Evolutionary conservation across 2,888 invertebrate genomes (phyloP), one percentile per base, ranked within the genome.

Genomic region (Erebia palarica): DNA sequence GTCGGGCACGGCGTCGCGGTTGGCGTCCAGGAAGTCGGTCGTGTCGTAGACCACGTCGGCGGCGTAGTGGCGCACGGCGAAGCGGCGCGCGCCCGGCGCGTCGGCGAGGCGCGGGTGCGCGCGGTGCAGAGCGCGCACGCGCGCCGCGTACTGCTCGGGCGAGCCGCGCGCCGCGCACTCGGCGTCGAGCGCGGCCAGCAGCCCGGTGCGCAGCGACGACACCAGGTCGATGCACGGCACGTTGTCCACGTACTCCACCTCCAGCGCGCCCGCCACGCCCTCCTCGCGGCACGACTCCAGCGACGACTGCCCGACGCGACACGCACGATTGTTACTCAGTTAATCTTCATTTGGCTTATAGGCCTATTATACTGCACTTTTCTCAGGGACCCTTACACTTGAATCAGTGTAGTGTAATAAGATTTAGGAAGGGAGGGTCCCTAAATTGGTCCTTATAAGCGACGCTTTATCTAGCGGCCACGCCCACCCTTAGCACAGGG

Each of bases 151-250:
- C 74, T 85, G 88, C 64, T 91, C 91, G 74, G 82, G 96, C 94
- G 78, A 96, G 95, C 93, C 98, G 96, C 80, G 96, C 70, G 97
- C 96, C 5, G 97, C 97, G 85, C 98, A 97, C 89, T 98, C 98
- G 8, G 97, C 97, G 90, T 98, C 98, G 76, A 98, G 91, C 95
- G 98, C 97, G 80, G 97, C 98, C 74, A 99, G 93, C 78, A 99
- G 93, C 7, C 98, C 98, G 14, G 97, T 98, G 77, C 98, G 95
- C 94, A 98, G 91, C 27, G 98, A 98, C 11, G 98, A 98, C 82
- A 99, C 97, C 81, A 99, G 95, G 92, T 99, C 98, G 82, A 99
- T 98, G 92, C 98, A 98, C 7, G 98, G 98, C 79, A 98, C 98
- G 90, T 97, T 98, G 91, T 99, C 98, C 73, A 97, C 97, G 92